Base-by-base conservation (phyloP, 2,113 vertebrate genomes). In the Nothoprocta pentlandii region DNA sequence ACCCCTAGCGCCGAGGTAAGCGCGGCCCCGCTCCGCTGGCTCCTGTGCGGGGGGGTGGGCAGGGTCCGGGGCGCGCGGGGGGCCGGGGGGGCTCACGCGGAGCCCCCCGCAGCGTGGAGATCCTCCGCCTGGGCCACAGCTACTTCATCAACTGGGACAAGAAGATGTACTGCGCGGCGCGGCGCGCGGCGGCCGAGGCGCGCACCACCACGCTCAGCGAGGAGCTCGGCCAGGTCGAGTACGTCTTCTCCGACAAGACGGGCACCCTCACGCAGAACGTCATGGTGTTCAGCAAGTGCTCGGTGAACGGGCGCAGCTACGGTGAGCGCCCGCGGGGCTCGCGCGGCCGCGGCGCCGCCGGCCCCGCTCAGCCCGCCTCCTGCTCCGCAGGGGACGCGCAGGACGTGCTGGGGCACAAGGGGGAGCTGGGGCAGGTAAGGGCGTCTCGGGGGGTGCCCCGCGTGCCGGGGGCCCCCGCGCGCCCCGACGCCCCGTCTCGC, bases 81-180 rank as follows among this genome's bases (percentile, higher is more conserved):
- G 47, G 47, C 7, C 47, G 90, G 77, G 80, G 26, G 59, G 92
- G 64, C 36, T 39, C 36, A 39, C 36, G 36, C 36, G 36, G 36
- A 39, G 36, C 36, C 36, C 68, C 22, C 26, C 15, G 32, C 97
- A 99, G 99, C 8, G 99, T 99, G 97, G 99, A 99, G 96, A 99
- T 99, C 96, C 99, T 99, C 95, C 97, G 99, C 16, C 97, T 99
- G 6, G 99, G 98, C 51, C 99, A 99, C 96, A 99, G 99, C 97
- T 99, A 99, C 96, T 99, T 99, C 97, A 99, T 99, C 88, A 99
- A 99, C 98, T 99, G 99, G 99, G 99, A 99, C 97, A 98, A 96
- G 96, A 98, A 98, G 93, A 99, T 99, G 99, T 99, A 98, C 97
- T 99, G 99, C 77, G 96, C 93, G 16, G 98, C 97, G 94, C 97